Evolutionary conservation across 2,888 invertebrate species (phyloP).

Genomic region (Entomobrya proxima): DNA sequence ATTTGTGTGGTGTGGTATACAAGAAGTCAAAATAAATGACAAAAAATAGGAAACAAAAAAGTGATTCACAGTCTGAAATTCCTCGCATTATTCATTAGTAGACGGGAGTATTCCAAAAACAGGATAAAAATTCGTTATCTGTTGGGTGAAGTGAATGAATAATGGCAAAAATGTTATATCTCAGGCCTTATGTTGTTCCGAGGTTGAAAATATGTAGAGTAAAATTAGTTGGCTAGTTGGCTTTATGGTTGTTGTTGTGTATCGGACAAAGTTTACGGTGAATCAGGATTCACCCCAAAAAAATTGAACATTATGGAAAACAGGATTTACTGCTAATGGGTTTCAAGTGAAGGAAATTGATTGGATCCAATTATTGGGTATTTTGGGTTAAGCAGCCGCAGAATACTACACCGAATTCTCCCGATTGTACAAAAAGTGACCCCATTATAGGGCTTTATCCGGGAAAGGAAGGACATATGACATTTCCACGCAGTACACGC

Average conservation of each 20-base stretch:
- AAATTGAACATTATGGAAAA: background rate
- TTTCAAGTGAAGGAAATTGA: slow-evolving; percentile 22
- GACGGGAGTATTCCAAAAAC: background rate
- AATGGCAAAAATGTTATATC: background rate
- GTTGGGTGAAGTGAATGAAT: slow-evolving; percentile 11
- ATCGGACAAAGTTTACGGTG: background rate
- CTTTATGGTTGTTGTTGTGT: background rate
- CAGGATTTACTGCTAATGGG: slow-evolving; percentile 19
- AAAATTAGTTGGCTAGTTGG: slow-evolving; percentile 20
- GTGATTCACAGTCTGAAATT: slow-evolving; percentile 17
- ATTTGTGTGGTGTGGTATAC: slow-evolving; percentile 1
- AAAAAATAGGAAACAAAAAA: slow-evolving; percentile 12
- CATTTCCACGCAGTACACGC: background rate
- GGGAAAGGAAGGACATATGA: background rate
- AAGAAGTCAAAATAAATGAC: slow-evolving; percentile 3
- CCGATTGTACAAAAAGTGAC: background rate
- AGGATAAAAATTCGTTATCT: slow-evolving; percentile 43
- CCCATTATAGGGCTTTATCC: background rate
- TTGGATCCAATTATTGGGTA: slow-evolving; percentile 26
- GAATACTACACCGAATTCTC: background rate
- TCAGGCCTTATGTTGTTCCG: background rate
- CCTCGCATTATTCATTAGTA: slow-evolving; percentile 17
- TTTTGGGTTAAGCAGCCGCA: background rate
- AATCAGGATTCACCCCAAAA: background rate
- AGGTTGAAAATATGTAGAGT: background rate